Conservation (phyloP, 2,113 vertebrate genomes). For the Sterrhoptilus dennistouni region DNA sequence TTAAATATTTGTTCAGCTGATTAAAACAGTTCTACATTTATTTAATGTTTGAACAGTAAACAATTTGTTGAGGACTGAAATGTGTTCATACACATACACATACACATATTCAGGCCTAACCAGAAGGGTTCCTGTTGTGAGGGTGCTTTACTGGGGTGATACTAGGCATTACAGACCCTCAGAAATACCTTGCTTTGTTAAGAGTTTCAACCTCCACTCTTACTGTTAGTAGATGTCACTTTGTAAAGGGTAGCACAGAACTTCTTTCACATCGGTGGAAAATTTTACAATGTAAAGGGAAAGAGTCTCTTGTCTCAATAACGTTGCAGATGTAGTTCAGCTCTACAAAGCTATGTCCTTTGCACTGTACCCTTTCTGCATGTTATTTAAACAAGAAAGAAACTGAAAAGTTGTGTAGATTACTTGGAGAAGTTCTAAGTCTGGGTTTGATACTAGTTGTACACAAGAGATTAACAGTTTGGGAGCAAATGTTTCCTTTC, state of each 20-base stretch:
- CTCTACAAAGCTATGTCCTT: background rate
- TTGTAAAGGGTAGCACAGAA: background rate
- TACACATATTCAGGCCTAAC: conserved; percentile 21
- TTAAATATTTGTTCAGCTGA: conserved; percentile 82
- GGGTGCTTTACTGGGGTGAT: background rate
- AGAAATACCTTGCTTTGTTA: background rate
- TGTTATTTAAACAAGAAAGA: conserved; percentile 27
- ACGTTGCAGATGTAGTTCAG: background rate
- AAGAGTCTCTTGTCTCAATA: background rate
- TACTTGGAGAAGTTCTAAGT: background rate
- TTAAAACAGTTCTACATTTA: conserved; percentile 80
- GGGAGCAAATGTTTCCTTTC: background rate
- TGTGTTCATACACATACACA: conserved; percentile 50
- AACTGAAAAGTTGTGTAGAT: background rate
- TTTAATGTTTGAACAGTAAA: conserved; percentile 82
- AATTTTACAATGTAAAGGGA: background rate
- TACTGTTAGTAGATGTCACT: background rate
- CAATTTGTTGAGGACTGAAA: conserved; percentile 76
- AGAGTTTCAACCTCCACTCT: background rate
- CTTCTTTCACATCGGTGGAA: background rate
- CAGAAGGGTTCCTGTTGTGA: conserved; percentile 41
- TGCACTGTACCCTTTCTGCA: background rate
- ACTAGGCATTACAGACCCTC: background rate
- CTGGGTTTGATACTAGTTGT: background rate
- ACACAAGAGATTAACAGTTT: background rate